Evolutionary conservation across 1,140 invertebrate species (phyloP).

Genomic region (Triops cancriformis): DNA sequence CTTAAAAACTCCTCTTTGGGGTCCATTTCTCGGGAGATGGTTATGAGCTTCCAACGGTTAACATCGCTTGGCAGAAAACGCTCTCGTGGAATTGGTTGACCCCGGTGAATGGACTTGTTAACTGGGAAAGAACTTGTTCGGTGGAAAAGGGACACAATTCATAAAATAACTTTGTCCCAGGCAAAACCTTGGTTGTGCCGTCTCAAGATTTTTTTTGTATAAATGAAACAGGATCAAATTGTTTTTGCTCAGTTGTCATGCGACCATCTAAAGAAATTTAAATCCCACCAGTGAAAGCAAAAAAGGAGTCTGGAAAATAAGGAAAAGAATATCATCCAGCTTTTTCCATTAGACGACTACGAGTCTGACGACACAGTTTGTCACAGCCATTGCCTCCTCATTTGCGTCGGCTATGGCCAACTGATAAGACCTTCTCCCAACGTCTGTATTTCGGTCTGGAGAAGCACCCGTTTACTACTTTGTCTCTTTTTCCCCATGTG

Average conservation of each 20-base stretch:
- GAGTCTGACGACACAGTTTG: conserved; percentile 6
- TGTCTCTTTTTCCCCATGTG: not conserved
- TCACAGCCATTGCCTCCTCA: conserved; percentile 9
- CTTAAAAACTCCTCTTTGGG: not conserved
- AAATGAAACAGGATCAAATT: not conserved
- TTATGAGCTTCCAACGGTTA: conserved; percentile 4
- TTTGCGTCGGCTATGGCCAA: conserved; percentile 8
- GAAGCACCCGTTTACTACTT: not conserved
- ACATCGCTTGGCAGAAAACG: conserved; percentile 2
- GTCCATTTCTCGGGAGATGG: not conserved
- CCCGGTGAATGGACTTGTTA: not conserved
- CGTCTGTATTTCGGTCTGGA: not conserved
- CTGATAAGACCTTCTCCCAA: not conserved
- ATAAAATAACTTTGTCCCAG: not conserved
- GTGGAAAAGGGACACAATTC: not conserved
- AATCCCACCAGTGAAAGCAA: not conserved
- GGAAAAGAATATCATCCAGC: not conserved
- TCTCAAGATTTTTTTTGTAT: not conserved
- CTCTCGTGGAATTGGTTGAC: not conserved
- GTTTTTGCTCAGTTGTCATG: not conserved
- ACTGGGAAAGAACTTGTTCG: conserved; percentile 13
- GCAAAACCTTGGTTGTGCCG: not conserved
- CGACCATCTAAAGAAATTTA: not conserved
- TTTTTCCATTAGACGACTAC: conserved; percentile 6
- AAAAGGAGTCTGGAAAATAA: not conserved